These are phyloP conservation scores for Drosophila kohkoa DNA, from an alignment of 1,140 invertebrate species.

Conservation along the genomic window DNA sequence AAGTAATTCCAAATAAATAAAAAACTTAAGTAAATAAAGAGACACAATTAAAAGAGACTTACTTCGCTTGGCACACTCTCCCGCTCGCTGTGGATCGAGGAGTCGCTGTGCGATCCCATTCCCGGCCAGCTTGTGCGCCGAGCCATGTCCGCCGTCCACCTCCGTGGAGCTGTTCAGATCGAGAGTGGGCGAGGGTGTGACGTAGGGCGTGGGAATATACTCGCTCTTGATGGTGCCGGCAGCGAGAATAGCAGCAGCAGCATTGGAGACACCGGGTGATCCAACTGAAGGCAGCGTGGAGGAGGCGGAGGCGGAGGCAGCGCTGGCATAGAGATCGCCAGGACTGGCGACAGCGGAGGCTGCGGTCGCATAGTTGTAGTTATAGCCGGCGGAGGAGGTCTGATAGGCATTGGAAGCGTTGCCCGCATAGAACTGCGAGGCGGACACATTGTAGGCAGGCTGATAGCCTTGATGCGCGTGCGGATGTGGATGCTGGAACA, in stretches of 20 bases:
- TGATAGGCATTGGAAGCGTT: constrained; percentile 57
- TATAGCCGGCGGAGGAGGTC: constrained; percentile 54
- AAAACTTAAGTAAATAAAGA: background rate
- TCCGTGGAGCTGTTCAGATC: constrained; percentile 80
- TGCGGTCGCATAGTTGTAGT: constrained; percentile 59
- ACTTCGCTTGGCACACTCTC: constrained; percentile 61
- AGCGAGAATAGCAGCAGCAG: too few relatives aligned
- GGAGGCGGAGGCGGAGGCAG: background rate
- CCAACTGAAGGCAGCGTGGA: constrained; percentile 7
- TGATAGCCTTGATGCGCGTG: constrained; percentile 63
- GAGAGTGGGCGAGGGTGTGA: constrained; percentile 79
- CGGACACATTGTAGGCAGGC: constrained; percentile 62
- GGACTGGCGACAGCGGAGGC: constrained; percentile 1
- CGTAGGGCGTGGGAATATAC: constrained; percentile 80
- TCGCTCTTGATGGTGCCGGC: constrained; percentile 61
- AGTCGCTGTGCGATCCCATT: constrained; percentile 54
- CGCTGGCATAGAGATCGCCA: constrained; percentile 47
- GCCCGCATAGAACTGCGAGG: constrained; percentile 67
- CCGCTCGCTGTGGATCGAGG: constrained; percentile 46
- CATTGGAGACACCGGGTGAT: constrained; percentile 10
- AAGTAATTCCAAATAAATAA: background rate
- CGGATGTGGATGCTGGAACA: constrained; percentile 61
- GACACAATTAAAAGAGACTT: constrained; percentile 35
- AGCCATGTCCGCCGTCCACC: constrained; percentile 63
- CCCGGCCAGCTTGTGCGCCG: constrained; percentile 50